Evolutionary conservation across 2,888 invertebrate species (phyloP), one percentile per base, ranked within the genome.

Genomic region (Periphyllus acericola): DNA sequence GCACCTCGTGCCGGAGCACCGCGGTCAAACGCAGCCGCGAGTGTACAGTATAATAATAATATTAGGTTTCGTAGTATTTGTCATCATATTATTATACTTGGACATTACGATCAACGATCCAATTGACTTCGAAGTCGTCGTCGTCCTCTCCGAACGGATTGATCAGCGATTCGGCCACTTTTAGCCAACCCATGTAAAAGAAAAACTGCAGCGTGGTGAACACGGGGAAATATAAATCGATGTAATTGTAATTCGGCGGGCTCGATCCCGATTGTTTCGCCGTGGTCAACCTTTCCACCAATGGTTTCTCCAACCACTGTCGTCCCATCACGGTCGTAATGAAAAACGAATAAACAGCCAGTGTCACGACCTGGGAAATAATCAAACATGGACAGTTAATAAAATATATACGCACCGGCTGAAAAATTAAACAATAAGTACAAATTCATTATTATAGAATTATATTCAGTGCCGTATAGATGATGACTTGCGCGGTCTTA

Each of bases 61-160:
- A 55, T 55, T 55, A 21, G 25, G 60, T 25, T 25, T 60, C 9
- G 21, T 46, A 46, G 14, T 60, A 25, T 60, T 21, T 60, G 25
- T 21, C 21, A 25, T 68, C 25, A 29, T 71, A 71, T 71, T 14
- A 46, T 46, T 36, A 5, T 91, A 96, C 96, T 93, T 96, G 95
- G 89, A 96, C 92, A 92, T 96, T 97, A 90, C 98, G 94, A 92
- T 98, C 98, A 84, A 98, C 95, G 92, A 98, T 94, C 97, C 97
- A 97, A 91, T 97, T 98, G 17, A 96, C 95, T 93, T 97, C 97
- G 91, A 97, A 97, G 90, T 97, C 97, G 91, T 97, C 97, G 91
- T 97, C 97, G 90, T 97, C 97, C 91, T 97, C 97, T 1, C 97
- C 97, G 90, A 97, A 97, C 0, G 97, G 97, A 92, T 98, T 98